A percentile compares a stretch with the other conserved stretches of the same genome.
phyloP scores from a whole-genome alignment of 2,888 invertebrate genomes.

The Clepsis dumicolana region DNA sequence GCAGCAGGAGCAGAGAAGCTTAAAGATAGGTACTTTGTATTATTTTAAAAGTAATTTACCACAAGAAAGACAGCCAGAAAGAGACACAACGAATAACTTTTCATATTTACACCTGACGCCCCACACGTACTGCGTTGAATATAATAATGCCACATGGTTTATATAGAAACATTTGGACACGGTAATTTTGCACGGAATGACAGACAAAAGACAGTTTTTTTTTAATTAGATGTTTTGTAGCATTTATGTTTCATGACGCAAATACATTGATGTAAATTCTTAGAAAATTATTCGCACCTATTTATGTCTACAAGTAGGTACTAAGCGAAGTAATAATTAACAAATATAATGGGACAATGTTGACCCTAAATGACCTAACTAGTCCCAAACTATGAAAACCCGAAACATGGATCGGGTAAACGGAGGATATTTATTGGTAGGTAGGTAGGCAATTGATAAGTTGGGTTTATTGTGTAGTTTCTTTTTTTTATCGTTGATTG shows the following conservation, averaged over 20 bases:
- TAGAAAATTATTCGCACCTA: neutral
- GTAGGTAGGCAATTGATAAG: too few species aligned
- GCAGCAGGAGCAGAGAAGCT: too few species aligned
- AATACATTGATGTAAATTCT: neutral
- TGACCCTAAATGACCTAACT: too few species aligned
- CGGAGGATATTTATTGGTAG: too few species aligned
- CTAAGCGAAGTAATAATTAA: too few species aligned
- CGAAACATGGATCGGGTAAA: too few species aligned
- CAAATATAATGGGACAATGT: too few species aligned
- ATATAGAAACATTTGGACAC: constrained; percentile 23
- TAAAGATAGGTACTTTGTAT: too few species aligned
- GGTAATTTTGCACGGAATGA: constrained; percentile 7
- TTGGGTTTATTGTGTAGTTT: too few species aligned
- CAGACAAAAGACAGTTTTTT: neutral
- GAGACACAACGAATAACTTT: constrained; percentile 10
- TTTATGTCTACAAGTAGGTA: too few species aligned
- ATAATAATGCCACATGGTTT: neutral
- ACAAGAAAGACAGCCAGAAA: constrained; percentile 20
- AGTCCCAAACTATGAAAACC: too few species aligned
- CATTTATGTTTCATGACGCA: constrained; percentile 7
- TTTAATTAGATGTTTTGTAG: neutral
- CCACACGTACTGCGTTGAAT: constrained; percentile 1
- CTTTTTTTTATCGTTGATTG: too few species aligned
- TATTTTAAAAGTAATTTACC: constrained; percentile 17
- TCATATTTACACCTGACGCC: constrained; percentile 23